phyloP scores from a whole-genome alignment of 2,113 vertebrate genomes.

The Heterochromis multidens region DNA sequence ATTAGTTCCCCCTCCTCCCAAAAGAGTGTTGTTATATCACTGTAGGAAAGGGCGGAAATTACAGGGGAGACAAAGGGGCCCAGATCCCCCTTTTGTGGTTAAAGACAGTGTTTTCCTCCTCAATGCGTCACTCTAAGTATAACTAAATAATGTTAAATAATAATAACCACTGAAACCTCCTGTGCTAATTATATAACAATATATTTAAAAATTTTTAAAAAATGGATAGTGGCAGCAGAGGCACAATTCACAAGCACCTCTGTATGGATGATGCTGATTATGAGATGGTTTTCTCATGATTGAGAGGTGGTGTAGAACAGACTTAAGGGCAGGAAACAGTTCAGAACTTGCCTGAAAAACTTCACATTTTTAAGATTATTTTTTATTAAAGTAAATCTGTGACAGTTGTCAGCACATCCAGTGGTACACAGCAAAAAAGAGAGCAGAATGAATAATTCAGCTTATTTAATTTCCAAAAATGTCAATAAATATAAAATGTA shows the following conservation, averaged over 20 bases:
- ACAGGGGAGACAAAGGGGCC: not conserved
- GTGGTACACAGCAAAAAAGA: not conserved
- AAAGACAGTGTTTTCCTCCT: not conserved
- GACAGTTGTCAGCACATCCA: rapidly evolving
- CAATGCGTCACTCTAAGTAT: not conserved
- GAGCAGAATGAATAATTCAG: not conserved
- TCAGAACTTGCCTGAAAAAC: not conserved
- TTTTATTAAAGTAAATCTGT: not conserved
- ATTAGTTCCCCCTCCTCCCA: not conserved
- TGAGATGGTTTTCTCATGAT: too few relatives aligned
- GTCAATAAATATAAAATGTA: not conserved
- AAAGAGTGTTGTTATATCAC: not conserved
- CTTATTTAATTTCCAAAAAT: not conserved
- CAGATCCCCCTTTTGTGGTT: not conserved
- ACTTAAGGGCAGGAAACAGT: rapidly evolving
- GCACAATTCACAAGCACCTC: too few relatives aligned
- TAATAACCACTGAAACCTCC: not conserved
- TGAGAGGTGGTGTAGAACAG: not conserved
- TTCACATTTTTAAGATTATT: rapidly evolving
- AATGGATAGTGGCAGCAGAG: too few relatives aligned
- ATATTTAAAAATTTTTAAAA: not conserved
- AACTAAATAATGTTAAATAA: not conserved
- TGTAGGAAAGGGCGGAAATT: not conserved
- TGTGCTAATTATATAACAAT: not conserved
- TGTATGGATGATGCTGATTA: not conserved